Evolutionary conservation across 1,140 invertebrate species (phyloP).

Genomic region (Drosophila miranda): DNA sequence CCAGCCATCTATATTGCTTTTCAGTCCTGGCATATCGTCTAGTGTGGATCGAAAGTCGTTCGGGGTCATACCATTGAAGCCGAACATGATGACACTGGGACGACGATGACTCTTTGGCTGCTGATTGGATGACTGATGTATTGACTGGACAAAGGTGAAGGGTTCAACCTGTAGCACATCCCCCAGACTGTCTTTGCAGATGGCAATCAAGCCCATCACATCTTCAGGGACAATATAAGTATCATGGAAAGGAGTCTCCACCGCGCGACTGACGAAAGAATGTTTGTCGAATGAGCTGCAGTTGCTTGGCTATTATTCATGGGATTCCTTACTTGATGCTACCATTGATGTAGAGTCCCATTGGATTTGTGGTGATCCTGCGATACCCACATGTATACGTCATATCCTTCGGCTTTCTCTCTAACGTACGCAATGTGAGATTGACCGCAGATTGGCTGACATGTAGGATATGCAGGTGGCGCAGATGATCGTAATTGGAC

Average conservation of each 20-base stretch:
- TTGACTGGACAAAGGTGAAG: slow-evolving; percentile 41
- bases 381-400: neutral
- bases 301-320: neutral
- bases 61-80: slow-evolving; percentile 36
- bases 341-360: neutral
- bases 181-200: slow-evolving; percentile 13
- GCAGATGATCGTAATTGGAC: neutral
- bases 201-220: slow-evolving; percentile 25
- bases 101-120: slow-evolving; percentile 3
- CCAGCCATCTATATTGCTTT: slow-evolving; percentile 18
- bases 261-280: too few species aligned
- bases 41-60: neutral
- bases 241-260: neutral
- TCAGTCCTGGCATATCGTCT: too few species aligned
- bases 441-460: neutral
- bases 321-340: neutral
- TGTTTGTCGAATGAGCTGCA: neutral
- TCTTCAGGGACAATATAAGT: slow-evolving; percentile 26
- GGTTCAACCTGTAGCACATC: slow-evolving; percentile 41
- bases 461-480: neutral
- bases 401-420: neutral
- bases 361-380: neutral
- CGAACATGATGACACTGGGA: slow-evolving; percentile 36
- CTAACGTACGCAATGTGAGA: neutral
- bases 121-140: slow-evolving; percentile 9